These are phyloP conservation scores for Agrenia bidenticulata DNA, from an alignment of 2,888 invertebrate genomes.

Conservation along the genomic window DNA sequence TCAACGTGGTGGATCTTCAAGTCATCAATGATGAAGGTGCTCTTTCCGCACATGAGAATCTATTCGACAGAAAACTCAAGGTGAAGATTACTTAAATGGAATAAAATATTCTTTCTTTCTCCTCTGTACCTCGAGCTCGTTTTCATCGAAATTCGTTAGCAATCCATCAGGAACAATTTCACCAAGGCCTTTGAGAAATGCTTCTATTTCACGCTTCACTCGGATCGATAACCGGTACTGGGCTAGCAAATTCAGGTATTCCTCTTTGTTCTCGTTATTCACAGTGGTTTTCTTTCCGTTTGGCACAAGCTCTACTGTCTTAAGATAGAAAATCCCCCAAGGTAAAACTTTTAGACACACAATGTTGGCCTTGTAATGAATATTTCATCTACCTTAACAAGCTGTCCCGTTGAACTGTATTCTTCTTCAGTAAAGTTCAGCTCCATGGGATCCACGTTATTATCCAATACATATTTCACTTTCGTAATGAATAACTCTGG, in stretches of 20 bases:
- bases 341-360: not conserved
- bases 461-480: constrained; percentile 58
- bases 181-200: constrained; percentile 56
- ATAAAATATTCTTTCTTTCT: not conserved
- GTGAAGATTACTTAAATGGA: not conserved
- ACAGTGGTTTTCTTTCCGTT: constrained; percentile 57
- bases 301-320: constrained; percentile 58
- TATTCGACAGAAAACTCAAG: constrained; percentile 48
- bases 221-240: constrained; percentile 57
- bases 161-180: constrained; percentile 59
- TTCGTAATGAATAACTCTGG: constrained; percentile 58
- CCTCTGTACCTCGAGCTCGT: constrained; percentile 58
- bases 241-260: constrained; percentile 56
- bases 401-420: constrained; percentile 53
- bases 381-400: constrained; percentile 53
- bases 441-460: constrained; percentile 57
- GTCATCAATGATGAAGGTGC: constrained; percentile 58
- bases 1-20: constrained; percentile 57
- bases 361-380: constrained; percentile 2
- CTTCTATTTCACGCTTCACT: constrained; percentile 57
- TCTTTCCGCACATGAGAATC: constrained; percentile 60
- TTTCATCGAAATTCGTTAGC: constrained; percentile 60
- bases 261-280: constrained; percentile 58
- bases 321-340: not conserved
- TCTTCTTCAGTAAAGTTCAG: constrained; percentile 57